phyloP scores from a whole-genome alignment of 2,888 invertebrate genomes.

The Lacanobia oleracea region DNA sequence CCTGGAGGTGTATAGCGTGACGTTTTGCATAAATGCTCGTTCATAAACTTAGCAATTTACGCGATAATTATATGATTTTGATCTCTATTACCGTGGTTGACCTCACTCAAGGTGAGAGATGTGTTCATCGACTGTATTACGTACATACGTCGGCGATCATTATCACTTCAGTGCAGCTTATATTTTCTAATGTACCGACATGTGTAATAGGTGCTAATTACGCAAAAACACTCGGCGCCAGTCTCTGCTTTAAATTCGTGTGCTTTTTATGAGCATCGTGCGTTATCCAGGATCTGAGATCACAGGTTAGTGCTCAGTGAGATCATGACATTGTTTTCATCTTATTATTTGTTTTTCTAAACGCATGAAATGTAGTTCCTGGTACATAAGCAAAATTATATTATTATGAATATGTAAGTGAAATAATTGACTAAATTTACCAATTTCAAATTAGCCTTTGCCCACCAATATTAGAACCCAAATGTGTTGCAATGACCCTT shows the following conservation, averaged over 20 bases:
- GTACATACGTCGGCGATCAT: constrained; percentile 72
- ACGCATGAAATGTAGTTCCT: not conserved
- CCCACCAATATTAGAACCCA: too few relatives aligned
- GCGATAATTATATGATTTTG: constrained; percentile 66
- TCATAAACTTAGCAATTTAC: constrained; percentile 29
- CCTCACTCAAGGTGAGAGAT: constrained; percentile 81
- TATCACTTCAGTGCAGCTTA: constrained; percentile 78
- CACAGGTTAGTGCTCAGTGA: constrained; percentile 19
- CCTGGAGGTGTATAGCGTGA: constrained; percentile 9
- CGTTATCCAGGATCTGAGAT: constrained; percentile 60
- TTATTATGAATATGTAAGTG: too few relatives aligned
- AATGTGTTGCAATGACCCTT: too few relatives aligned
- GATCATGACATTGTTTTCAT: constrained; percentile 34
- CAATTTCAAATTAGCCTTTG: too few relatives aligned
- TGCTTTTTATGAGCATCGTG: constrained; percentile 60
- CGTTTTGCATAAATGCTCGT: constrained; percentile 16
- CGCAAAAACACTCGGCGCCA: constrained; percentile 71
- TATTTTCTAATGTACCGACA: constrained; percentile 63
- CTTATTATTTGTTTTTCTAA: not conserved
- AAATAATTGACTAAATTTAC: too few relatives aligned
- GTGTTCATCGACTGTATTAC: constrained; percentile 78
- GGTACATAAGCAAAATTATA: not conserved
- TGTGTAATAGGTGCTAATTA: constrained; percentile 70
- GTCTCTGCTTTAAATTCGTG: constrained; percentile 55
- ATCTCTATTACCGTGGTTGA: constrained; percentile 75